Evolutionary conservation across 92 coral and sea anemone genomes (phyloP).

Genomic region (Nematostella vectensis): DNA sequence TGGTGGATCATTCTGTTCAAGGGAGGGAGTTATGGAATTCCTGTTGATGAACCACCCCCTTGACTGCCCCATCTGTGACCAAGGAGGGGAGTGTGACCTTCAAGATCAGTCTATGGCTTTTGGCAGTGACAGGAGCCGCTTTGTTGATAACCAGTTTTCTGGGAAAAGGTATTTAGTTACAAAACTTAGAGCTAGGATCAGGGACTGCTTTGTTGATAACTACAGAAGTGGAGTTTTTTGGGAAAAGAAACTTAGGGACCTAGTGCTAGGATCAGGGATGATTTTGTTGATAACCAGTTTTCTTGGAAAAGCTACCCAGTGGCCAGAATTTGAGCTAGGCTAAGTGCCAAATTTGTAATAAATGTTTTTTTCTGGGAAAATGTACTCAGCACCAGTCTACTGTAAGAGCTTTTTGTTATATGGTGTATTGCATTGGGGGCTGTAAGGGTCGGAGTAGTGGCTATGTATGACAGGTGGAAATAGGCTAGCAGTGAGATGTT

Average conservation of each 20-base stretch:
- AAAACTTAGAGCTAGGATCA: too few relatives aligned
- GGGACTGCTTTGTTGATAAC: neutral
- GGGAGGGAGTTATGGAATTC: conserved; percentile 99
- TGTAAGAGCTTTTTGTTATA: too few relatives aligned
- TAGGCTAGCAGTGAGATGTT: too few relatives aligned
- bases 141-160: conserved; percentile 89
- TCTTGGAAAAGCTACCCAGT: conserved; percentile 76
- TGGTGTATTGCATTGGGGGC: too few relatives aligned
- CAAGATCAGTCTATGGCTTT: conserved; percentile 99
- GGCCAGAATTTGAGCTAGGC: neutral
- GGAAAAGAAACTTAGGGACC: too few relatives aligned
- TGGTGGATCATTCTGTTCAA: conserved; percentile 7
- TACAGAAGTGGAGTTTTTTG: too few relatives aligned
- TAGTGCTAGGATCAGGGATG: conserved; percentile 94
- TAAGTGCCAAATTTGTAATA: neutral
- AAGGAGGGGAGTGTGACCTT: conserved; percentile 95
- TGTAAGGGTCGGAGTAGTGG: too few relatives aligned
- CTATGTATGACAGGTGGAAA: too few relatives aligned
- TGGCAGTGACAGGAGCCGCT: conserved; percentile 98
- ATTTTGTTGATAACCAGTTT: conserved; percentile 92
- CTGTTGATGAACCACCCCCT: conserved; percentile 92
- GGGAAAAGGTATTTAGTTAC: conserved; percentile 69
- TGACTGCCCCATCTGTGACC: conserved; percentile 99
- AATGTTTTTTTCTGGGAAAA: too few relatives aligned
- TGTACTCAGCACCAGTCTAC: too few relatives aligned